phyloP scores from a whole-genome alignment of 2,797 vertebrate genomes.

The Gorsachius magnificus region DNA sequence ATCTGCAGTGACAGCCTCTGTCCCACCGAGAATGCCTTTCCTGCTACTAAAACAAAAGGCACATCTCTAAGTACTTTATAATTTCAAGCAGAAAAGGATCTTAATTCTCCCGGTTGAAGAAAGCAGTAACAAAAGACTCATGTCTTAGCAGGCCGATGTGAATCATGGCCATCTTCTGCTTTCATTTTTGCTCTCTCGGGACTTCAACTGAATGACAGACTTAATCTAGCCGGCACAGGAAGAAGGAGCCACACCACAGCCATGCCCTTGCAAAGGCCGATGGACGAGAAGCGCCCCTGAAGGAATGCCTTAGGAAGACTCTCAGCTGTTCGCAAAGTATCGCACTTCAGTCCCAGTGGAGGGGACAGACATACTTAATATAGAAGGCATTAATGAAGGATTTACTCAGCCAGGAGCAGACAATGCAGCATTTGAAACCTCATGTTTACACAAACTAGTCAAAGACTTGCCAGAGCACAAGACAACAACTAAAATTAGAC shows the following conservation, averaged over 20 bases:
- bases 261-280: background rate
- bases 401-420: conserved; percentile 7
- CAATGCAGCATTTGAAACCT: background rate
- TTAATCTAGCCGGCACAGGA: background rate
- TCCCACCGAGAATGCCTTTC: background rate
- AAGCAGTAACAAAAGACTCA: background rate
- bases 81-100: conserved; percentile 16
- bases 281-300: background rate
- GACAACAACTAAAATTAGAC: background rate
- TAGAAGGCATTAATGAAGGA: conserved; percentile 42
- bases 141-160: background rate
- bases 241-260: background rate
- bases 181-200: background rate
- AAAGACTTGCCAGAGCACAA: background rate
- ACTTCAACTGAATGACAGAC: background rate
- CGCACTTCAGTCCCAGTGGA: background rate
- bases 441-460: background rate
- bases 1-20: background rate
- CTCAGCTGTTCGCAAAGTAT: conserved; percentile 29
- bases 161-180: background rate
- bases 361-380: conserved; percentile 9
- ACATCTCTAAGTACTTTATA: background rate
- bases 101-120: background rate
- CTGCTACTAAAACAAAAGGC: background rate
- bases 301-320: background rate